Percentiles rank a stretch among this genome's conserved stretches.
Evolutionary conservation across 2,797 vertebrate species (phyloP).

Genomic region (Centropyge bicolor): DNA sequence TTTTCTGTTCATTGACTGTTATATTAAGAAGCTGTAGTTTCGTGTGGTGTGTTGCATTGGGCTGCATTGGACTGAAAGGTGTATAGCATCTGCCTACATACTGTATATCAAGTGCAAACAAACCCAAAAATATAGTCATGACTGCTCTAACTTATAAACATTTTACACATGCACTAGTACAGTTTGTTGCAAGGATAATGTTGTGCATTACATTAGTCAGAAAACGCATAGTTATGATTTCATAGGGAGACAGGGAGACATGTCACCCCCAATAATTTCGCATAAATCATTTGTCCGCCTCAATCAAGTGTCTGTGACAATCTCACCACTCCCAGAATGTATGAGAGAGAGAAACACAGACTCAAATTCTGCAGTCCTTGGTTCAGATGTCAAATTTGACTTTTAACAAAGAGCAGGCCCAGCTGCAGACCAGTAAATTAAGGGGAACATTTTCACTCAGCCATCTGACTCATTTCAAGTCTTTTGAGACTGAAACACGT

Average conservation of each 20-base stretch:
- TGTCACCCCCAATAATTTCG: conserved; percentile 40
- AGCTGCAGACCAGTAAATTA: conserved; percentile 17
- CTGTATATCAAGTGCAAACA: background rate
- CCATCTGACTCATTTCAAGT: background rate
- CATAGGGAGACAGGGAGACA: conserved; percentile 38
- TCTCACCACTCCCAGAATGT: conserved; percentile 15
- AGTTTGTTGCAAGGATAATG: conserved; percentile 36
- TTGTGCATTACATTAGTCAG: conserved; percentile 34
- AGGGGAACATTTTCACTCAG: background rate
- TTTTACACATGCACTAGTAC: conserved; percentile 17
- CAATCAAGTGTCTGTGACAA: conserved; percentile 29
- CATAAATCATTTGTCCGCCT: conserved; percentile 44
- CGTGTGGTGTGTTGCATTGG: background rate
- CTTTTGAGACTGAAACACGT: conserved; percentile 3
- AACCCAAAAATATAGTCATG: background rate
- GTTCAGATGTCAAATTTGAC: conserved; percentile 9
- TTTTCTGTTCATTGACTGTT: background rate
- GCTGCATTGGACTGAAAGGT: background rate
- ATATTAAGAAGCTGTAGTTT: background rate
- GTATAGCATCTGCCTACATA: background rate
- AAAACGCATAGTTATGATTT: conserved; percentile 46
- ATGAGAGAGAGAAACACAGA: conserved; percentile 8
- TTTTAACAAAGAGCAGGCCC: conserved; percentile 24
- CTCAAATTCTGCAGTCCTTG: conserved; percentile 9
- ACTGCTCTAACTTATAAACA: background rate